Evolutionary conservation across 2,797 vertebrate genomes (phyloP).

Genomic region (Sparus aurata): DNA sequence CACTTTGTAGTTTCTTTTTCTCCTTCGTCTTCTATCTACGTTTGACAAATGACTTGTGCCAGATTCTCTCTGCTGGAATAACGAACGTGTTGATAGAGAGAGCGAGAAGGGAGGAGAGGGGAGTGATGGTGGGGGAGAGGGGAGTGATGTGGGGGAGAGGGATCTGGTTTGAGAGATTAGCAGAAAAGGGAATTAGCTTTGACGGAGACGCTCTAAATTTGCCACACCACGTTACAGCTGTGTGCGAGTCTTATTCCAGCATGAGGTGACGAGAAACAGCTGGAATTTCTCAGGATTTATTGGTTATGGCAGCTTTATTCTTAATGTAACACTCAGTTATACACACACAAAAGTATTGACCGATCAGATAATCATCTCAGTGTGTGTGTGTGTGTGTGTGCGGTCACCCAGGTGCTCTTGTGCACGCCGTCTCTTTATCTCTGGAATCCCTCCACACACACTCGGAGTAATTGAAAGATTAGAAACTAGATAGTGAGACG

Average conservation of each 20-base stretch:
- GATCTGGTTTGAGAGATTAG: slow-evolving; percentile 63
- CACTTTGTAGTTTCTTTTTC: slow-evolving; percentile 34
- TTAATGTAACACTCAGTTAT: not conserved
- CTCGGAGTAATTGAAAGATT: slow-evolving; percentile 71
- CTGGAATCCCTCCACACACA: slow-evolving; percentile 41
- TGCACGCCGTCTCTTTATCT: slow-evolving; percentile 33
- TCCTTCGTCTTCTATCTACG: slow-evolving; percentile 29
- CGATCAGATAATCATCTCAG: slow-evolving; percentile 3
- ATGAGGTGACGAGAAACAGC: slow-evolving; percentile 7
- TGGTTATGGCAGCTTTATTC: not conserved
- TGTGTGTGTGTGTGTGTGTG: slow-evolving; percentile 4
- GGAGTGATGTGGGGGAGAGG: slow-evolving; percentile 28
- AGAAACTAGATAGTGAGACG: slow-evolving; percentile 52
- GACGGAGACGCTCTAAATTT: slow-evolving; percentile 49
- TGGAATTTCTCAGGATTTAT: not conserved
- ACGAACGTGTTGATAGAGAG: slow-evolving; percentile 49
- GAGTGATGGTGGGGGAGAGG: slow-evolving; percentile 30
- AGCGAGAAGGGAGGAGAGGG: not conserved
- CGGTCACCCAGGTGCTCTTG: not conserved
- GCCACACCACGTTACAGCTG: slow-evolving; percentile 18
- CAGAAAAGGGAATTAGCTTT: slow-evolving; percentile 57
- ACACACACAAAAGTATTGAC: not conserved
- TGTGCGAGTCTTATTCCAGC: slow-evolving; percentile 1
- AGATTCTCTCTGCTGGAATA: slow-evolving; percentile 59
- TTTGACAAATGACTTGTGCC: slow-evolving; percentile 67